Evolutionary conservation across 1,140 invertebrate species (phyloP).

Genomic region (Chrysomallon squamiferum): DNA sequence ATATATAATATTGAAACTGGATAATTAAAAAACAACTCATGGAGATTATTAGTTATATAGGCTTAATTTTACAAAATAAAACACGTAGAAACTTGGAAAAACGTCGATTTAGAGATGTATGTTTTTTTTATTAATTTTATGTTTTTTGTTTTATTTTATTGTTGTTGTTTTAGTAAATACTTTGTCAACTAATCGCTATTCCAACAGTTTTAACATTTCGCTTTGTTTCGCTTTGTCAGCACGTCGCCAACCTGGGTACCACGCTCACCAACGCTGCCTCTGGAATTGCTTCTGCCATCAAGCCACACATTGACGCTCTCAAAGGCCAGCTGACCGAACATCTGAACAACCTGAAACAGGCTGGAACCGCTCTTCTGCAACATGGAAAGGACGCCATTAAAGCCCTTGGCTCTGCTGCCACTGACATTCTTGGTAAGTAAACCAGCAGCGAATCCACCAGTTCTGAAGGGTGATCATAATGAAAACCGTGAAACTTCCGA

Average conservation of each 20-base stretch:
- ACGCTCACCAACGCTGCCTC: background rate
- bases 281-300: background rate
- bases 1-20: too few species aligned
- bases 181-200: too few species aligned
- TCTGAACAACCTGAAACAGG: slow-evolving; percentile 1
- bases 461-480: background rate
- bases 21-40: too few species aligned
- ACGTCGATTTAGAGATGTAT: too few species aligned
- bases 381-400: slow-evolving; percentile 6
- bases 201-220: too few species aligned
- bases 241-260: background rate
- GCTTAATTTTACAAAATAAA: too few species aligned
- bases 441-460: too few species aligned
- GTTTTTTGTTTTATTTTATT: too few species aligned
- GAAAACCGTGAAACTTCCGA: background rate
- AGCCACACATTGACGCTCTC: slow-evolving; percentile 3
- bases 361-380: background rate
- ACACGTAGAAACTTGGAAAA: too few species aligned
- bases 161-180: too few species aligned
- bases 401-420: slow-evolving; percentile 1
- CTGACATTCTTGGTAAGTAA: slow-evolving; percentile 1
- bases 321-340: background rate
- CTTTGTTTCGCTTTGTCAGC: background rate
- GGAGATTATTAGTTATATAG: too few species aligned
- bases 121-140: too few species aligned